Percentiles rank a stretch among this genome's conserved stretches.
Conservation (phyloP, 2,113 vertebrate species). For the Gila orcuttii region DNA sequence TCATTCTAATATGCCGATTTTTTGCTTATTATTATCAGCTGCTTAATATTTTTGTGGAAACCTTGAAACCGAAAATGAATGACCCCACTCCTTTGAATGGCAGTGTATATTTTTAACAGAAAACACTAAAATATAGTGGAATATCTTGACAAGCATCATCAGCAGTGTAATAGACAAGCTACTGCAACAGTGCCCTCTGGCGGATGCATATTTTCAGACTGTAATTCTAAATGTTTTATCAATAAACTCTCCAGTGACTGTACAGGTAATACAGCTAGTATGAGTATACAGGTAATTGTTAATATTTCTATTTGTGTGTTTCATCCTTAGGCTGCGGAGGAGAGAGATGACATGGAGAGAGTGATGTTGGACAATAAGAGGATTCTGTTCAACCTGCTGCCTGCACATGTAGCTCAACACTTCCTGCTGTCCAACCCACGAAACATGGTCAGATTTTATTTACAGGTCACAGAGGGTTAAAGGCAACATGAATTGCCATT, state of each 20-base stretch:
- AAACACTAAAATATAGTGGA: no score
- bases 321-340: slow-evolving; percentile 89
- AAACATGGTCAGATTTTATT: slow-evolving; percentile 88
- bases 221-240: background rate
- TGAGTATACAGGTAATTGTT: slow-evolving; percentile 7
- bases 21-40: no score
- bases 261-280: background rate
- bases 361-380: slow-evolving; percentile 98
- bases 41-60: no score
- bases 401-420: slow-evolving; percentile 96
- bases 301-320: slow-evolving; percentile 31
- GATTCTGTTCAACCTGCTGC: slow-evolving; percentile 97
- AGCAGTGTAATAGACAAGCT: background rate
- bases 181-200: slow-evolving; percentile 18
- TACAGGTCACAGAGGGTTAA: slow-evolving; percentile 7
- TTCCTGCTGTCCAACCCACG: slow-evolving; percentile 98
- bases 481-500: background rate
- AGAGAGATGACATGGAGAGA: slow-evolving; percentile 94
- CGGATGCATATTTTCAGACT: background rate
- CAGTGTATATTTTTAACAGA: no score
- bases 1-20: no score
- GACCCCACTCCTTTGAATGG: no score
- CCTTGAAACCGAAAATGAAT: no score
- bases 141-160: background rate
- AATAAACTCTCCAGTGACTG: background rate